Conservation (phyloP, 2,797 vertebrate genomes). For the Rachycentron canadum region DNA sequence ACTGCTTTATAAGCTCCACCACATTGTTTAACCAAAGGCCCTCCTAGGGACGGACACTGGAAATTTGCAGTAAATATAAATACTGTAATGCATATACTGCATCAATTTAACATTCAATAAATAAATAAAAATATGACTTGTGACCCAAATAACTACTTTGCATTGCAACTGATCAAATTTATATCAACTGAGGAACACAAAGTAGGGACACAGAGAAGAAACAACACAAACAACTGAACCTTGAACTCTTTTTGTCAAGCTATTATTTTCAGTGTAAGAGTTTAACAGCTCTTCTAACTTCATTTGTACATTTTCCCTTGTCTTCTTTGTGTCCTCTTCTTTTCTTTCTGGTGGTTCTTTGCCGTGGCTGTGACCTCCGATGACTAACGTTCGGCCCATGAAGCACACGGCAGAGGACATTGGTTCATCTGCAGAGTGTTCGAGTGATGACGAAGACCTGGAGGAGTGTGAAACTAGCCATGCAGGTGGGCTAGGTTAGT, state of each 20-base stretch:
- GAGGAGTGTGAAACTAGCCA: slow-evolving; percentile 96
- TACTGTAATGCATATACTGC: neutral
- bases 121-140: neutral
- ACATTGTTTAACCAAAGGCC: neutral
- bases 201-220: no score
- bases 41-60: neutral
- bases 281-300: slow-evolving; percentile 14
- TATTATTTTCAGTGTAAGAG: slow-evolving; percentile 1
- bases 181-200: neutral
- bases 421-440: slow-evolving; percentile 97
- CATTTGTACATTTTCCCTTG: slow-evolving; percentile 9
- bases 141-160: neutral
- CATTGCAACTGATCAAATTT: neutral
- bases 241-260: slow-evolving; percentile 7
- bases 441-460: slow-evolving; percentile 98
- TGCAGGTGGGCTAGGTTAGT: slow-evolving; percentile 99
- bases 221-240: neutral
- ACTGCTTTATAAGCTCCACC: no score
- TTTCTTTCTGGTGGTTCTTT: slow-evolving; percentile 49
- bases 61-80: neutral
- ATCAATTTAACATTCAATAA: slow-evolving; percentile 1
- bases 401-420: slow-evolving; percentile 90
- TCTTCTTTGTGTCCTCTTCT: slow-evolving; percentile 34
- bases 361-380: slow-evolving; percentile 10
- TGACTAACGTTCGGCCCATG: slow-evolving; percentile 39